phyloP scores from a whole-genome alignment of 2,888 invertebrate genomes.

The Drosophila dives region DNA sequence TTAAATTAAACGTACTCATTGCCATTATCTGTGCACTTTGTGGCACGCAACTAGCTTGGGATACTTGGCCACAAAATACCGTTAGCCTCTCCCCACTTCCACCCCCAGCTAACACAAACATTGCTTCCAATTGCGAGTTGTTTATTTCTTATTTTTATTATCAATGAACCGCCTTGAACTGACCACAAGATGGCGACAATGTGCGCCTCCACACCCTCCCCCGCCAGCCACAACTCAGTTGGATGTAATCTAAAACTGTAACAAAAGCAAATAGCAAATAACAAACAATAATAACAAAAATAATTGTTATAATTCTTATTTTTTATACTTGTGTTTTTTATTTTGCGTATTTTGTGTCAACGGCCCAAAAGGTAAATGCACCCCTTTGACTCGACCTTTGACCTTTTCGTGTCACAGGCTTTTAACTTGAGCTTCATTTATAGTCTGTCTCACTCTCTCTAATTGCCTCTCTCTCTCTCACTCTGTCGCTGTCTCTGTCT shows the following conservation, averaged over 20 bases:
- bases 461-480: not conserved
- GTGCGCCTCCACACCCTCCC: not conserved
- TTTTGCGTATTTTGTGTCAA: constrained; percentile 57
- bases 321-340: not conserved
- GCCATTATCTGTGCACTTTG: constrained; percentile 11
- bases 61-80: constrained; percentile 13
- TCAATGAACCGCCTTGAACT: constrained; percentile 75
- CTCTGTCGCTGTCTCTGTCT: not conserved
- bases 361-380: constrained; percentile 75
- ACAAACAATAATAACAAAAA: constrained; percentile 15
- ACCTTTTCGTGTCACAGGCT: constrained; percentile 63
- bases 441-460: not conserved
- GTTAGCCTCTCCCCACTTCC: not conserved
- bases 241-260: constrained; percentile 29
- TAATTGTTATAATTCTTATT: not conserved
- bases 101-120: constrained; percentile 13
- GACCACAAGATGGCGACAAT: constrained; percentile 6
- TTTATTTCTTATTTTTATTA: constrained; percentile 22
- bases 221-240: not conserved
- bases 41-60: constrained; percentile 4
- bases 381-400: constrained; percentile 67
- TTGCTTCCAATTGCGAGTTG: constrained; percentile 24
- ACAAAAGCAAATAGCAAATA: constrained; percentile 21
- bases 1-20: constrained; percentile 2
- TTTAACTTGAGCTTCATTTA: constrained; percentile 24